Conservation (phyloP, 30 jellyfish, hydroid and myxozoan species). For the Calvadosia cruxmelitensis region DNA sequence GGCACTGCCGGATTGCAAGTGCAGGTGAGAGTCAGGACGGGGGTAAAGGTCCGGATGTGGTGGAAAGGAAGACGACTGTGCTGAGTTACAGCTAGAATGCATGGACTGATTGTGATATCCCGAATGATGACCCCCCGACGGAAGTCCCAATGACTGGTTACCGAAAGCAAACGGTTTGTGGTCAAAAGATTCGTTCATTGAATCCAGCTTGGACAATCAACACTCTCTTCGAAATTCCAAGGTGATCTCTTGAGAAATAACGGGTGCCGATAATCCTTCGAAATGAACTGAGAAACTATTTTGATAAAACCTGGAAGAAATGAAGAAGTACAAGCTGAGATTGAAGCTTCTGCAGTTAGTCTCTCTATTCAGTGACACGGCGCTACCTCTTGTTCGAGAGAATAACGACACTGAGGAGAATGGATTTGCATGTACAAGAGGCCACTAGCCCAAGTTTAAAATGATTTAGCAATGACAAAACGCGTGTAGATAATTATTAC, state of each 20-base stretch:
- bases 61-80: conserved; percentile 52
- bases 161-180: not conserved
- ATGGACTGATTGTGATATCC: conserved; percentile 55
- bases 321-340: too few species aligned
- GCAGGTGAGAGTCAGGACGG: conserved; percentile 75
- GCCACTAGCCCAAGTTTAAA: too few species aligned
- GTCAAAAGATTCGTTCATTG: not conserved
- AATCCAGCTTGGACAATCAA: too few species aligned
- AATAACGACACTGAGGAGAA: too few species aligned
- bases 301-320: too few species aligned
- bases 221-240: too few species aligned
- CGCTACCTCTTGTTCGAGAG: too few species aligned
- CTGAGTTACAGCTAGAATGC: conserved; percentile 81
- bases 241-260: not conserved
- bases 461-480: too few species aligned
- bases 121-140: conserved; percentile 35
- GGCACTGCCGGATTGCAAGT: conserved; percentile 45
- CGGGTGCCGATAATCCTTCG: not conserved
- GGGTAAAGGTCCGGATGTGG: conserved; percentile 78
- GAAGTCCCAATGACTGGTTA: not conserved
- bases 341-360: too few species aligned
- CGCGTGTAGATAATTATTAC: too few species aligned
- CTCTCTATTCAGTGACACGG: too few species aligned
- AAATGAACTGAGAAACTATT: not conserved
- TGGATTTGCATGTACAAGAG: too few species aligned